Evolutionary conservation across 2,113 vertebrate species (phyloP), one percentile per base, ranked within the genome.

Genomic region (Stomatorhinus ivindoensis): DNA sequence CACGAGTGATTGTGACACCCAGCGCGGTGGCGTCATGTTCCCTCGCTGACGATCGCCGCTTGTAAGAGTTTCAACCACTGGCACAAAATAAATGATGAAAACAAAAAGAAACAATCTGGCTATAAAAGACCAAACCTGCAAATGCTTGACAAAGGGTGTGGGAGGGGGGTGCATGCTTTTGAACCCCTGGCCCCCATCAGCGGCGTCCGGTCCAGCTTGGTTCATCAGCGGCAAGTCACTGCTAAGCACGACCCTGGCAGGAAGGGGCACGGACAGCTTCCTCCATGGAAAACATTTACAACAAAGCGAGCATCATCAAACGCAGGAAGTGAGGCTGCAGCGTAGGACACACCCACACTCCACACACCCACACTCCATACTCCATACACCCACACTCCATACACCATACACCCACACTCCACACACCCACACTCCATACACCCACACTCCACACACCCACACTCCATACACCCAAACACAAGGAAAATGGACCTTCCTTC

Each of bases 271-370:
- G 65, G 65, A 31, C 24, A 39, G 31, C 65, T 88, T 88, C 87
- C 87, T 88, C 47, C 87, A 17, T 88, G 87, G 65, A 89, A 89
- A 80, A 50, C 11, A 82, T 39, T 87, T 31, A 87, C 47, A 82
- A 53, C 69, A 83, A 89, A 89, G 73, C 24, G n/a, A 89, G 24
- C 46, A 42, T 39, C 42, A 89, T 89, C 21, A 83, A 89, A 51
- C 24, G 42, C 88, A 89, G 88, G 73, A 89, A 89, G 48, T n/a
- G 73, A 89, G 31, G 44, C 31, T 44, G 19, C 42, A 10, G 27
- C 46, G n/a, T 17, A 27, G 0, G 9, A 19, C 27, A 61, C 69
- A 15, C 58, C 61, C 58, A 48, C 50, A 42, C 80, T 27, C 47
- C 17, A 13, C 2, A 27, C 61, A 5, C 10, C 27, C n/a, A n/a